Evolutionary conservation across 2,113 vertebrate species (phyloP), one percentile per base, ranked within the genome.

Genomic region (Alouatta palliata): DNA sequence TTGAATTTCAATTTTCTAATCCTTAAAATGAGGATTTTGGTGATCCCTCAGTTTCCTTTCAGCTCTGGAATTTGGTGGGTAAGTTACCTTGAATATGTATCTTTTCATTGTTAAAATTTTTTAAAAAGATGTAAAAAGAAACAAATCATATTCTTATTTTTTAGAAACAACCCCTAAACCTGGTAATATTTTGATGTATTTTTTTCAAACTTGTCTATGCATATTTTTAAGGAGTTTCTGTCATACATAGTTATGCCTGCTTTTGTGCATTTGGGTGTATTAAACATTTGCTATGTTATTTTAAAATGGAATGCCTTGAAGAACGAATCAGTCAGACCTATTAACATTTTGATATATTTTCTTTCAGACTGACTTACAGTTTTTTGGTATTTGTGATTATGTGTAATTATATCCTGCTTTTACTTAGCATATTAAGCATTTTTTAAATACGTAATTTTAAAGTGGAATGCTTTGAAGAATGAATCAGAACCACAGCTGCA

Each of bases 11-110:
- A 4, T 95, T 86, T 93, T 83, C 77, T 77, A 5, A 90, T 85
- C 47, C 87, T 87, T 84, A 68, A 71, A 87, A 47, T 87, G 64
- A 87, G 56, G 35, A 35, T 85, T 91, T 94, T 43, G 64, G 37
- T 95, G 49, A 94, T 85, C 3, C 37, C 10, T 75, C 66, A 66
- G 12, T 68, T 79, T 80, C 21, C 30, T 87, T 68, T 68, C 14
- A 83, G n/a, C 3, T 76, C 20, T 52, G 49, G 32, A 89, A 87
- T 89, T 95, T 92, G 47, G n/a, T 92, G n/a, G 37, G 35, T 93
- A 82, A 90, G 27, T 35, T 77, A 45, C 49, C 64, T 92, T 82
- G 56, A 82, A 56, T 52, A 1, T 66, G 3, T 97, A 56, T 96
- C 27, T 79, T 80, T 75, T 70, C 27, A 40, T 79, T 94, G 47